These are phyloP conservation scores for Lochmaea capreae DNA, from an alignment of 2,888 invertebrate species.

Conservation along the genomic window DNA sequence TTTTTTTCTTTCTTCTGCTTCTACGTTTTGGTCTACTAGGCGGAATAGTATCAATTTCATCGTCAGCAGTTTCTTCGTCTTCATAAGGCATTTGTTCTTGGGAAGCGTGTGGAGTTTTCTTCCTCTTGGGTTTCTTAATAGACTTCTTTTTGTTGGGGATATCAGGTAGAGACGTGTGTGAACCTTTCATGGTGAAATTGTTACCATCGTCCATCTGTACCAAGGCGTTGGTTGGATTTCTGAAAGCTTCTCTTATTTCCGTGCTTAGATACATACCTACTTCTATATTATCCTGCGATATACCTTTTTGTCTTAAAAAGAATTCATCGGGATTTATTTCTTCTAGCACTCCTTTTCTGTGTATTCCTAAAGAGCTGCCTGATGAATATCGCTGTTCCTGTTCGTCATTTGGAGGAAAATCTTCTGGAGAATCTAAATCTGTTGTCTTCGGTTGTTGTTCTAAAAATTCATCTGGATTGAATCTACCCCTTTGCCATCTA, in stretches of 20 bases:
- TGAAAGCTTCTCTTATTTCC: constrained; percentile 84
- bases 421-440: constrained; percentile 55
- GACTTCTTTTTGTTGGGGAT: constrained; percentile 67
- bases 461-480: constrained; percentile 51
- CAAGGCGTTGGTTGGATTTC: constrained; percentile 73
- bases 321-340: constrained; percentile 91
- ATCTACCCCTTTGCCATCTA: constrained; percentile 63
- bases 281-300: constrained; percentile 85
- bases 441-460: constrained; percentile 42
- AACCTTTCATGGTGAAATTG: constrained; percentile 59
- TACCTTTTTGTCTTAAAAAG: constrained; percentile 84
- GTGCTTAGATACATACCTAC: constrained; percentile 81
- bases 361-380: constrained; percentile 70
- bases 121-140: constrained; percentile 63
- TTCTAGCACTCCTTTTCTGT: constrained; percentile 78
- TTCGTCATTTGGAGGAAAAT: constrained; percentile 36
- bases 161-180: constrained; percentile 62
- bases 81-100: constrained; percentile 58
- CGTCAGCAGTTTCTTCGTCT: constrained; percentile 57
- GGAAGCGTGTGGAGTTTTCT: constrained; percentile 64
- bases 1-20: constrained; percentile 62
- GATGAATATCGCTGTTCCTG: constrained; percentile 70
- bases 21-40: constrained; percentile 71
- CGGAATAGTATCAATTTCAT: constrained; percentile 51
- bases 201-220: constrained; percentile 68